These are phyloP conservation scores for Hyperoplus lanceolatus DNA, from an alignment of 2,797 vertebrate species.

Conservation along the genomic window DNA sequence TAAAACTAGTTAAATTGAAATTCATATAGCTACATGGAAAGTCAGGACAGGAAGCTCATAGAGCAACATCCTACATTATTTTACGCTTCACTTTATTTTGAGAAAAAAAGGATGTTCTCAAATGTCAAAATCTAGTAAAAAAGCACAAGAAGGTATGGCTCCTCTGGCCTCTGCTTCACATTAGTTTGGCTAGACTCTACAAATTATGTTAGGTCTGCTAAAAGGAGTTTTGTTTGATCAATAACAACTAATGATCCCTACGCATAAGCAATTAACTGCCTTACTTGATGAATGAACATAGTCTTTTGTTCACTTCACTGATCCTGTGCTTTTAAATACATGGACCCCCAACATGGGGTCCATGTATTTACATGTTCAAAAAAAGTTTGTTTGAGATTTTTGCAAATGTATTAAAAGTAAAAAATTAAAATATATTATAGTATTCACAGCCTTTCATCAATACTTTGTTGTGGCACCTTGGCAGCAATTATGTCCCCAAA, in stretches of 20 bases:
- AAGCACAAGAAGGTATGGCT: conserved; percentile 23
- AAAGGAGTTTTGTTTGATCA: conserved; percentile 31
- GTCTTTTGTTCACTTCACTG: conserved; percentile 34
- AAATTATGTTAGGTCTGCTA: conserved; percentile 51
- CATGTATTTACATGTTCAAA: not conserved
- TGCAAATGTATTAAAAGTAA: no score
- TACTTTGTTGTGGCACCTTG: no score
- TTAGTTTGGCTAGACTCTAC: conserved; percentile 43
- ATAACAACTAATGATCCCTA: conserved; percentile 15
- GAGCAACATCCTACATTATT: conserved; percentile 24
- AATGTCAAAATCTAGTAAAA: conserved; percentile 50
- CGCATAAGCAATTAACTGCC: conserved; percentile 24
- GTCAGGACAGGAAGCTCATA: conserved; percentile 24
- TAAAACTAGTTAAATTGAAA: conserved; percentile 12
- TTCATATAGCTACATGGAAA: conserved; percentile 35
- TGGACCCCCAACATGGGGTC: conserved; percentile 5
- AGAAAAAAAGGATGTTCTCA: conserved; percentile 9
- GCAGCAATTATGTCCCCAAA: no score
- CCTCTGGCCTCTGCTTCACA: conserved; percentile 48
- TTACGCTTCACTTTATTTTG: no score
- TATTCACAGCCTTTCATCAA: no score
- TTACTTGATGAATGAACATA: conserved; percentile 41
- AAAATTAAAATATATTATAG: no score
- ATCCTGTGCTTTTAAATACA: conserved; percentile 28
- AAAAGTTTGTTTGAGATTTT: no score